phyloP scores from a whole-genome alignment of 1,140 invertebrate species.

The Caenorhabditis inopinata region DNA sequence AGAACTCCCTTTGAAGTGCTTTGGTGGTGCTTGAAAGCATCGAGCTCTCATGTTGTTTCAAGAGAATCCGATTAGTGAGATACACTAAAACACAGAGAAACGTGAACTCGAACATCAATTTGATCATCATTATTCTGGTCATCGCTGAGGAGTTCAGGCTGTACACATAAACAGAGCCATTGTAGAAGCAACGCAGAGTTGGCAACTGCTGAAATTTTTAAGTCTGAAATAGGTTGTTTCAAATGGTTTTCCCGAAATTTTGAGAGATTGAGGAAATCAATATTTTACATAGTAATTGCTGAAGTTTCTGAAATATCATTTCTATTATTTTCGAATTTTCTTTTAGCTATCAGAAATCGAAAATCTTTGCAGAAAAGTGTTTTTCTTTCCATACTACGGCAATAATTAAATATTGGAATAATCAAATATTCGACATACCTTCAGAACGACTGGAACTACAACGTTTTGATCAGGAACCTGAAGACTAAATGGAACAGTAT shows the following conservation, averaged over 20 bases:
- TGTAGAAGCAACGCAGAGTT: background rate
- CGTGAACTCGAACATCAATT: background rate
- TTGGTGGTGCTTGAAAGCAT: background rate
- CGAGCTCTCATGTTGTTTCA: background rate
- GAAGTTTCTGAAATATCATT: too few species aligned
- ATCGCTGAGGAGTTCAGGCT: background rate
- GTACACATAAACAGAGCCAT: background rate
- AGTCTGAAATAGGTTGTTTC: too few species aligned
- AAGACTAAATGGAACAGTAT: constrained; percentile 8
- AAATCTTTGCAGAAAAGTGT: too few species aligned
- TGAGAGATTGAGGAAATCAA: too few species aligned
- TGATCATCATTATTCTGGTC: background rate
- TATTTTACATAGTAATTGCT: too few species aligned
- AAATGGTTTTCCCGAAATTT: too few species aligned
- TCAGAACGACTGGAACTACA: background rate
- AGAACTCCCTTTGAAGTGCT: background rate
- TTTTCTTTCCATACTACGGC: too few species aligned
- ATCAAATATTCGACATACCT: background rate
- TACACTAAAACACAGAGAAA: background rate
- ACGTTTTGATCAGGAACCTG: background rate
- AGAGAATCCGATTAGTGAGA: background rate
- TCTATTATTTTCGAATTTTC: too few species aligned
- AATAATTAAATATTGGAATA: too few species aligned
- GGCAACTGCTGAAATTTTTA: background rate
- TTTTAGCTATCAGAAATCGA: too few species aligned